Evolutionary conservation across 1,140 invertebrate species (phyloP).

Genomic region (Drosophila paulistorum): DNA sequence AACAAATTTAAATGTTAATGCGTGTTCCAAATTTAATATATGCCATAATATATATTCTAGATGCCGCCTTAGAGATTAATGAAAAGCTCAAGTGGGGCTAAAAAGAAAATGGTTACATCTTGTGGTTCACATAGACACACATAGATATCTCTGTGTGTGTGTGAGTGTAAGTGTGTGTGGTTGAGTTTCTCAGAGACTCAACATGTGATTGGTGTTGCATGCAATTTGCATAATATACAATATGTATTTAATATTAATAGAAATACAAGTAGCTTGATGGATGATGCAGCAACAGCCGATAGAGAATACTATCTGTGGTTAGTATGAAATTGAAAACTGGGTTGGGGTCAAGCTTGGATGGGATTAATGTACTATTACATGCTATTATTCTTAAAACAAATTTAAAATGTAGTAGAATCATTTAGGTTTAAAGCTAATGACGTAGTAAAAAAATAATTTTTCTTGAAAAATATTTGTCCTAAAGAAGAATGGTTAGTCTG

Average conservation of each 20-base stretch:
- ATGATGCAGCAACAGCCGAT: constrained; percentile 1
- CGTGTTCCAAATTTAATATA: constrained; percentile 64
- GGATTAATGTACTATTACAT: background rate
- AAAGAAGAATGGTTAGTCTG: too few relatives aligned
- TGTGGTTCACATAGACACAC: constrained; percentile 2
- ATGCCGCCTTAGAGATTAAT: constrained; percentile 67
- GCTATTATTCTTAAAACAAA: too few relatives aligned
- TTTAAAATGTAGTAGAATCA: too few relatives aligned
- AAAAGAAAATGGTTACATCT: constrained; percentile 20
- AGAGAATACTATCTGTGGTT: constrained; percentile 16
- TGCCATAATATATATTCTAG: constrained; percentile 48
- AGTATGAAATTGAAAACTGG: background rate
- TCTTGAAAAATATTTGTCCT: too few relatives aligned
- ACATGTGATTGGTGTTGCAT: constrained; percentile 19
- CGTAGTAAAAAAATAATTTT: too few relatives aligned
- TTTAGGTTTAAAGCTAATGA: too few relatives aligned
- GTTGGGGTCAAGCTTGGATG: constrained; percentile 10
- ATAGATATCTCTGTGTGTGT: background rate
- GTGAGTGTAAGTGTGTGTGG: background rate
- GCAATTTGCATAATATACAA: constrained; percentile 25
- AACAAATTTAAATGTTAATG: constrained; percentile 80
- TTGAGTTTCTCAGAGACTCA: constrained; percentile 17
- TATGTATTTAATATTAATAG: constrained; percentile 26
- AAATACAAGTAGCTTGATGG: constrained; percentile 23
- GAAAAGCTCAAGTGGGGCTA: constrained; percentile 43